Evolutionary conservation across 2,797 vertebrate species (phyloP).

Genomic region (Rhodeus uyekii): DNA sequence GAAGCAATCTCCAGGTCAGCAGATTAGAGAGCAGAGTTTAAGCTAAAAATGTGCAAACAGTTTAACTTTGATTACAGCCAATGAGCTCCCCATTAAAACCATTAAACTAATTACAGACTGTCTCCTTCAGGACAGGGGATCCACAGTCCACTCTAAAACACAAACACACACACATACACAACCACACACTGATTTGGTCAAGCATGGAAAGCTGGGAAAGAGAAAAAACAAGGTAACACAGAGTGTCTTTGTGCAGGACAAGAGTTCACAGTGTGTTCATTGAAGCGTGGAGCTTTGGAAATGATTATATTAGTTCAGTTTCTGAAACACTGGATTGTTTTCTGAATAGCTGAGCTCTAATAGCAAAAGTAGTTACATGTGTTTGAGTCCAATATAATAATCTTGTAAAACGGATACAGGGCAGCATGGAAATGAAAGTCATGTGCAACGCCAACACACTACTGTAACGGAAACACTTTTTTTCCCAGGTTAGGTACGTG

Average conservation of each 20-base stretch:
- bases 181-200: constrained; percentile 3
- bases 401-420: constrained; percentile 3
- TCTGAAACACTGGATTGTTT: constrained; percentile 26
- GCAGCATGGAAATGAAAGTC: constrained; percentile 23
- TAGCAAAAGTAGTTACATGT: constrained; percentile 37
- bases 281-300: constrained; percentile 3
- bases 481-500: no score
- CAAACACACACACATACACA: constrained; percentile 2
- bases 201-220: constrained; percentile 12
- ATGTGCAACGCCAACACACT: constrained; percentile 5
- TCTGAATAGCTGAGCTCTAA: constrained; percentile 31
- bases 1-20: constrained; percentile 8
- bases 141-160: constrained; percentile 31
- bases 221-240: constrained; percentile 7
- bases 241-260: constrained; percentile 30
- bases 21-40: constrained; percentile 27
- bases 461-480: background rate
- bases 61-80: constrained; percentile 43
- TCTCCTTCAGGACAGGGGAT: constrained; percentile 28
- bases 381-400: constrained; percentile 12
- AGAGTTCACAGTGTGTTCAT: constrained; percentile 30
- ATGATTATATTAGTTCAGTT: constrained; percentile 24
- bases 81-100: constrained; percentile 43
- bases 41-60: constrained; percentile 43
- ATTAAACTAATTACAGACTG: constrained; percentile 43